Conservation (phyloP, 2,797 vertebrate species). For the Pogoniulus pusillus region DNA sequence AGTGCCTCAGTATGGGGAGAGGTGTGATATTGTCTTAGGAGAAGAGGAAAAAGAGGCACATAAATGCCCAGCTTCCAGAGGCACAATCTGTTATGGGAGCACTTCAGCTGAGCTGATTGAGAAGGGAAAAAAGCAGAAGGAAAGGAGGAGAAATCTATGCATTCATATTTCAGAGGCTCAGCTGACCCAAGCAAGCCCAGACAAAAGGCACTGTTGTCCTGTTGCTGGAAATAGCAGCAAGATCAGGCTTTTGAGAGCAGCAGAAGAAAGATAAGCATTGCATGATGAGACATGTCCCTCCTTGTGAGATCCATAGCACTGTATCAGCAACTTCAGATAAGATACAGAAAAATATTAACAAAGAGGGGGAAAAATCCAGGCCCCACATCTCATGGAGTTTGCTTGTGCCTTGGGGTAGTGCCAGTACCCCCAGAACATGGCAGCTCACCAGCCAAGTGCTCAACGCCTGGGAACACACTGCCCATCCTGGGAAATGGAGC, state of each 20-base stretch:
- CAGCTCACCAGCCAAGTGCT: background rate
- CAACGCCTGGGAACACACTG: background rate
- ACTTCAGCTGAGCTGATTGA: background rate
- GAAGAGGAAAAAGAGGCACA: background rate
- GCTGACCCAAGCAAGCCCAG: background rate
- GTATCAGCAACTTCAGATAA: background rate
- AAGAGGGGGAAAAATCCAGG: background rate
- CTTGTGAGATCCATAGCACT: background rate
- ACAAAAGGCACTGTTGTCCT: slow-evolving; percentile 15
- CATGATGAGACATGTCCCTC: background rate
- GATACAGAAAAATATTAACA: background rate
- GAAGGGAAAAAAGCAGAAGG: background rate
- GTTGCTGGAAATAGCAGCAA: background rate
- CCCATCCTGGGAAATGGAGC: background rate
- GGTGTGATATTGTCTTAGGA: background rate
- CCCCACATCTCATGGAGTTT: background rate
- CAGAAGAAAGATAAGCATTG: background rate
- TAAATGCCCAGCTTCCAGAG: background rate
- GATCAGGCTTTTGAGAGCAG: background rate
- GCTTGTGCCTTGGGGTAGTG: fast-evolving
- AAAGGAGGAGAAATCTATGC: background rate
- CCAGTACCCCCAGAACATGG: fast-evolving
- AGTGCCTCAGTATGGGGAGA: fast-evolving
- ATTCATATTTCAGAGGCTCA: background rate
- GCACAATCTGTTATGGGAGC: fast-evolving